Evolutionary conservation across 2,888 invertebrate genomes (phyloP).

Genomic region (Latrodectus hesperus): DNA sequence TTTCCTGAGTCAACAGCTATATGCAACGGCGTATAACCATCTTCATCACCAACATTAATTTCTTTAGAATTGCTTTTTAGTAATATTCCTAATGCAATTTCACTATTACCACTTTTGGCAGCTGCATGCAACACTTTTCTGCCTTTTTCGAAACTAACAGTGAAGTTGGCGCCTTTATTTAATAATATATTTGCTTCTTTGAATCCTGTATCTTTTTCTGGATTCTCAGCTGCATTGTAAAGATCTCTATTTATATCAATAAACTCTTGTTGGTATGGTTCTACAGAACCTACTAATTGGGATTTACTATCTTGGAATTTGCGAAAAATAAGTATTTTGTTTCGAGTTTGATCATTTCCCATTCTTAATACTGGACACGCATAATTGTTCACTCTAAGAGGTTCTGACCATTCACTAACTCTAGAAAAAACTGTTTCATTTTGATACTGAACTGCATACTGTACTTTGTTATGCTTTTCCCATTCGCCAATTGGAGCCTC

Average conservation of each 20-base stretch:
- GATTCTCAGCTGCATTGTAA: neutral
- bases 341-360: neutral
- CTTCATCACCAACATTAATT: neutral
- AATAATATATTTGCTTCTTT: neutral
- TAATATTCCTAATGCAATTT: neutral
- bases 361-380: neutral
- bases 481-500: neutral
- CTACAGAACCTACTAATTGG: neutral
- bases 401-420: neutral
- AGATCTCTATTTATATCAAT: slow-evolving; percentile 1
- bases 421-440: neutral
- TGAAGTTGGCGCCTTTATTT: neutral
- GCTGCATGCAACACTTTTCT: neutral
- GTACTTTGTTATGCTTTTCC: neutral
- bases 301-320: neutral
- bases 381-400: neutral
- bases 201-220: neutral
- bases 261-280: neutral
- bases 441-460: neutral
- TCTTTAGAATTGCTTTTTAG: neutral
- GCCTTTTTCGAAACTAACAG: neutral
- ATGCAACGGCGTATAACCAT: neutral
- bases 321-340: neutral
- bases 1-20: neutral
- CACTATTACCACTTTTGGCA: neutral